Conservation (phyloP, 2,888 invertebrate species). For the Eulithis prunata region DNA sequence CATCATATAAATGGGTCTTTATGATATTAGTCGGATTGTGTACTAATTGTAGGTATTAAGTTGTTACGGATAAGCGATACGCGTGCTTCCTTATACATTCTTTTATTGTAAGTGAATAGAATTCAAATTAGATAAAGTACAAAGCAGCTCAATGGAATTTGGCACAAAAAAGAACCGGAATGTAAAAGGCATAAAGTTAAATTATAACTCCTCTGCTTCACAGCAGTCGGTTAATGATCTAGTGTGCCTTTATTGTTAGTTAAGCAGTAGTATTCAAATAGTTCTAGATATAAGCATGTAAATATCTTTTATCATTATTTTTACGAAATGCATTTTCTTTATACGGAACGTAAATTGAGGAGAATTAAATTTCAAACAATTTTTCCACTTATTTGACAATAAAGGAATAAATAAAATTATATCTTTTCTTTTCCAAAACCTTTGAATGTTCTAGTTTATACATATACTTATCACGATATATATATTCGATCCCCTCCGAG, state of each 20-base stretch:
- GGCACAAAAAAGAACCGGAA: conserved; percentile 36
- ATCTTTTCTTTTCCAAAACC: conserved; percentile 22
- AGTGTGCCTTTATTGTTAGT: conserved; percentile 68
- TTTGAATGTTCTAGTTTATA: too few species aligned
- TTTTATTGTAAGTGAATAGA: conserved; percentile 37
- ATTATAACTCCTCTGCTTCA: conserved; percentile 14
- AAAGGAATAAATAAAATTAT: conserved; percentile 79
- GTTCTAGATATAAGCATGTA: conserved; percentile 64
- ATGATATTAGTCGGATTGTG: conserved; percentile 44
- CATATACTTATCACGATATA: too few species aligned
- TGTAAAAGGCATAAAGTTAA: conserved; percentile 51
- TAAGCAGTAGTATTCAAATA: conserved; percentile 59
- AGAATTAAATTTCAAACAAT: conserved; percentile 78
- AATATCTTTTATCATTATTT: conserved; percentile 80
- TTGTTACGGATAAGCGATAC: conserved; percentile 66
- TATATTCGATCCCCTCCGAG: too few species aligned
- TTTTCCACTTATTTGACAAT: conserved; percentile 81
- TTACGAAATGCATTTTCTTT: conserved; percentile 82
- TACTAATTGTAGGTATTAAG: conserved; percentile 63
- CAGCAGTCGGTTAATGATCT: conserved; percentile 42
- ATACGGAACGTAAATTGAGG: conserved; percentile 75
- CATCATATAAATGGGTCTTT: too few species aligned
- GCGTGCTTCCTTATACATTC: conserved; percentile 73
- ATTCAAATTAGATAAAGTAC: conserved; percentile 52
- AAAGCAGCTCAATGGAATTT: conserved; percentile 46